These are phyloP conservation scores for Cardiocondyla obscurior DNA, from an alignment of 1,140 invertebrate genomes.

Conservation along the genomic window DNA sequence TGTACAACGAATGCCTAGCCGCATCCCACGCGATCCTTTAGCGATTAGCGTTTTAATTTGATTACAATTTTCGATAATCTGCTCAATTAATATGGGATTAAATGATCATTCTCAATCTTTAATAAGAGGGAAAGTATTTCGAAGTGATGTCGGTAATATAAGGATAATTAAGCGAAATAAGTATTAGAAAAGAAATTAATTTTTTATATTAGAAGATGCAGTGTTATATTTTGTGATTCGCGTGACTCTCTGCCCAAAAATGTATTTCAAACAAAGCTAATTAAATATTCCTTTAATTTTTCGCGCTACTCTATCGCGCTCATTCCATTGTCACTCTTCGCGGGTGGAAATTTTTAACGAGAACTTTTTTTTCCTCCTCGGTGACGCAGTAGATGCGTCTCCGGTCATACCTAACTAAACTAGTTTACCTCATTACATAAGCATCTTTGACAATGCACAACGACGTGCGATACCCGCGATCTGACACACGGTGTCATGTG, in stretches of 20 bases:
- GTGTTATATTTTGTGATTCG: not conserved
- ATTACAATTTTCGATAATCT: slow-evolving; percentile 66
- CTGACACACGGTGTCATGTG: not conserved
- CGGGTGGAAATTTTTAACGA: slow-evolving; percentile 25
- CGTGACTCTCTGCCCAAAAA: not conserved
- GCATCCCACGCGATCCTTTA: slow-evolving; percentile 17
- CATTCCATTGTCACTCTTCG: not conserved
- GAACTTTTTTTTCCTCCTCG: not conserved
- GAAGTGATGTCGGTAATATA: slow-evolving; percentile 19
- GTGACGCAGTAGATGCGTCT: not conserved
- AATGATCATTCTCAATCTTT: slow-evolving; percentile 59
- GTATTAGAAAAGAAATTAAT: not conserved
- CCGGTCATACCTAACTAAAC: slow-evolving; percentile 14
- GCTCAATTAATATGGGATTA: slow-evolving; percentile 49
- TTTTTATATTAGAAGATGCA: not conserved
- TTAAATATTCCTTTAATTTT: not conserved
- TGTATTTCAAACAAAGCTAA: not conserved
- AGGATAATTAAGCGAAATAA: not conserved
- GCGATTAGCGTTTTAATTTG: slow-evolving; percentile 59
- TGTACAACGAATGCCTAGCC: slow-evolving; percentile 32
- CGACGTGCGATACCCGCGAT: slow-evolving; percentile 59
- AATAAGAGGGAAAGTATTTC: slow-evolving; percentile 45
- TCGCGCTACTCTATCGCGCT: not conserved
- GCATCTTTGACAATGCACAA: slow-evolving; percentile 62
- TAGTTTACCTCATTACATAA: slow-evolving; percentile 69